These are phyloP conservation scores for Lytechinus variegatus DNA, from an alignment of 35 echinoderm and acorn worm species.

Conservation along the genomic window DNA sequence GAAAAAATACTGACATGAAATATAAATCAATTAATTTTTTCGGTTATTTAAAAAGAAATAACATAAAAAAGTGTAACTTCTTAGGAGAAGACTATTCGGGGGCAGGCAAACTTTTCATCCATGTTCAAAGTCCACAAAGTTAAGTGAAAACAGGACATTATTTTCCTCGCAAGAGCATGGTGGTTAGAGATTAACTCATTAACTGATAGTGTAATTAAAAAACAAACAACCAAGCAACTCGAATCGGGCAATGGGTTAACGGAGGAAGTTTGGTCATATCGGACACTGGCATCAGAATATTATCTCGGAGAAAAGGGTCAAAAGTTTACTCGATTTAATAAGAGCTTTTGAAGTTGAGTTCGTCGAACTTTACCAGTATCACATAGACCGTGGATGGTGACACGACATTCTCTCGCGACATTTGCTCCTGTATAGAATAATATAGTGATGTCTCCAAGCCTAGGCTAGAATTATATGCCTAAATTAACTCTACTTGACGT, in stretches of 20 bases:
- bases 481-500: too few relatives aligned
- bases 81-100: background rate
- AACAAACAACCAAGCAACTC: background rate
- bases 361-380: background rate
- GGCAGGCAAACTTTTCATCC: background rate
- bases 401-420: too few relatives aligned
- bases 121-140: background rate
- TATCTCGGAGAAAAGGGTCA: background rate
- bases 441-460: too few relatives aligned
- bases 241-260: background rate
- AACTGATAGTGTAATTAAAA: background rate
- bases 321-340: background rate
- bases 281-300: background rate
- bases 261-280: background rate
- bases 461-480: too few relatives aligned
- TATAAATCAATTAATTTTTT: too few relatives aligned
- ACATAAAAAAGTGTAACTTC: background rate
- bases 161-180: background rate
- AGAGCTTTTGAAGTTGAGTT: background rate
- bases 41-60: too few relatives aligned
- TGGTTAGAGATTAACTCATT: background rate
- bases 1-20: too few relatives aligned
- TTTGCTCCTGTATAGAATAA: too few relatives aligned
- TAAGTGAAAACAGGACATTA: background rate
- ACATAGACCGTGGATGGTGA: too few relatives aligned